A percentile compares a stretch with the other conserved stretches of the same genome.
Evolutionary conservation across 2,113 vertebrate genomes (phyloP).

Genomic region (Peromyscus maniculatus): DNA sequence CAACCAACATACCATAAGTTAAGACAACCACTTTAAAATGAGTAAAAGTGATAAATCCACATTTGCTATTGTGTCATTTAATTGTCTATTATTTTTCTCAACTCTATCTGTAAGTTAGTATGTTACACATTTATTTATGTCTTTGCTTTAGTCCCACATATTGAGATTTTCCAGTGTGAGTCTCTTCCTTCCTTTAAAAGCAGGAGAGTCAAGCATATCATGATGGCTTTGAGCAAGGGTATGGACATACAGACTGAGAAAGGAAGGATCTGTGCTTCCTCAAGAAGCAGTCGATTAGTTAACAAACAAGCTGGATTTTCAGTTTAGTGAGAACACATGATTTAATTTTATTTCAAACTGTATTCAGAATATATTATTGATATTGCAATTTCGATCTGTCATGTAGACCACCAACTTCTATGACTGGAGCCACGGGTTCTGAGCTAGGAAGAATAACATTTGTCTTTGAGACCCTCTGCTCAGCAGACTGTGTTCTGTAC

Average conservation of each 20-base stretch:
- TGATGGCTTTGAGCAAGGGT: background rate
- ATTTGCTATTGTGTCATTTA: background rate
- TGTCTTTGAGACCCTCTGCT: conserved; percentile 96
- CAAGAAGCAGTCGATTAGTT: no score
- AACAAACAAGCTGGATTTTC: conserved; percentile 56
- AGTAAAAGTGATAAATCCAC: background rate
- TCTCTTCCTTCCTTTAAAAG: background rate
- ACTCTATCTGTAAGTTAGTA: background rate
- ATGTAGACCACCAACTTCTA: conserved; percentile 93
- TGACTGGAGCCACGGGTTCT: conserved; percentile 90
- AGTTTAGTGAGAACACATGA: background rate
- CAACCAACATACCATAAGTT: background rate
- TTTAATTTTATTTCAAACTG: conserved; percentile 67
- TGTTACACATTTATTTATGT: background rate
- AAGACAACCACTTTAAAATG: background rate
- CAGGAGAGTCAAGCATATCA: background rate
- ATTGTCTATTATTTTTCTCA: conserved; percentile 19
- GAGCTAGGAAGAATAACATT: conserved; percentile 96
- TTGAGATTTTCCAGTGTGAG: background rate
- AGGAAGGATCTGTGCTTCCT: background rate
- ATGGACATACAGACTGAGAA: background rate
- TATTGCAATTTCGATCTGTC: conserved; percentile 72
- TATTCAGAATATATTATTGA: conserved; percentile 58
- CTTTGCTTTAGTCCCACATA: background rate
- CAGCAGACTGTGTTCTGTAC: conserved; percentile 96